Evolutionary conservation across 1,140 invertebrate genomes (phyloP).

Genomic region (Arctopsyche grandis): DNA sequence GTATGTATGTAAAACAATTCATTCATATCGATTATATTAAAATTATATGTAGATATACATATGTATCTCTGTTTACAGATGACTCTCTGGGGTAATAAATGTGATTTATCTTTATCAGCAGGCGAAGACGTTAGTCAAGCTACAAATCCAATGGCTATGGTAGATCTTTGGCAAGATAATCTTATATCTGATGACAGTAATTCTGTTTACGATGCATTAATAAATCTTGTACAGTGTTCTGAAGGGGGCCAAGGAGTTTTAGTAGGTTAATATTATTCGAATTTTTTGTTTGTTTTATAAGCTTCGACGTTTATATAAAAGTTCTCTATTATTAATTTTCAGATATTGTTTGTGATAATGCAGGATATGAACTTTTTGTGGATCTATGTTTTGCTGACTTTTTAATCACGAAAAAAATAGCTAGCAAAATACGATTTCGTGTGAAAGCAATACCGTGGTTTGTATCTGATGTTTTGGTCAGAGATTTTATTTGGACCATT

Average conservation of each 20-base stretch:
- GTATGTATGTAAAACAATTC: not conserved
- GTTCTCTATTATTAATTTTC: slow-evolving; percentile 41
- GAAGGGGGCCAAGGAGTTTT: slow-evolving; percentile 30
- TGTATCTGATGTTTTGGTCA: slow-evolving; percentile 86
- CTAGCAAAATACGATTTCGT: slow-evolving; percentile 81
- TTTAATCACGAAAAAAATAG: slow-evolving; percentile 74
- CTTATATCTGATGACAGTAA: slow-evolving; percentile 47
- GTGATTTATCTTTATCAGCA: slow-evolving; percentile 88
- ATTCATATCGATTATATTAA: too few relatives aligned
- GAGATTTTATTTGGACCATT: slow-evolving; percentile 82
- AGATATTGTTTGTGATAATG: slow-evolving; percentile 93
- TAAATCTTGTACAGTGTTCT: slow-evolving; percentile 56
- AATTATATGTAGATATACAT: not conserved
- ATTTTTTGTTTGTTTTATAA: not conserved
- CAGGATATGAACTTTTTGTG: slow-evolving; percentile 92
- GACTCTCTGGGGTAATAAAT: slow-evolving; percentile 81
- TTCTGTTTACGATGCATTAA: slow-evolving; percentile 55
- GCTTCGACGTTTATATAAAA: not conserved
- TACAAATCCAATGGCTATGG: slow-evolving; percentile 49
- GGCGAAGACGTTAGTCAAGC: slow-evolving; percentile 63
- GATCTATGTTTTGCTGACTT: slow-evolving; percentile 91
- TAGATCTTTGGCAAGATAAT: slow-evolving; percentile 42
- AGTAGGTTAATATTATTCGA: slow-evolving; percentile 13
- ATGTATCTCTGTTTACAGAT: slow-evolving; percentile 57
- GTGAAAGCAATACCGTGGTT: slow-evolving; percentile 96